phyloP scores from a whole-genome alignment of 2,797 vertebrate species.

The Gastrophryne carolinensis region DNA sequence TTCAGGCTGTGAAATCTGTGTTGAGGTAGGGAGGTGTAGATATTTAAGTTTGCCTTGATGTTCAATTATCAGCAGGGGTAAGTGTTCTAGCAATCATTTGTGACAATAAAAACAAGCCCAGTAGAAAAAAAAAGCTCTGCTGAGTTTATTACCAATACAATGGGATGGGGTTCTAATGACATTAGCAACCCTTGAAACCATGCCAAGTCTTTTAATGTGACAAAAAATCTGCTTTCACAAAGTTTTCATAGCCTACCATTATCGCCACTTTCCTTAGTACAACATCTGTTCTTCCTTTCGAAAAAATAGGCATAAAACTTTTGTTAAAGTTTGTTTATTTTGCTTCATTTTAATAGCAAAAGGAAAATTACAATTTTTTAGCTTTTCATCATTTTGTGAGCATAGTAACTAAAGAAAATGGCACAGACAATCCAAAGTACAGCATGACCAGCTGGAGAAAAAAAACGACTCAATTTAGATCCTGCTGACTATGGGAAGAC shows the following conservation, averaged over 20 bases:
- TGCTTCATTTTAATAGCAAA: not conserved
- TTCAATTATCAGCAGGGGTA: conserved; percentile 44
- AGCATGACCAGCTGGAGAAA: conserved; percentile 12
- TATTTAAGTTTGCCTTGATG: conserved; percentile 34
- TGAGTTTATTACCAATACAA: conserved; percentile 49
- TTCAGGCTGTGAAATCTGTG: conserved; percentile 47
- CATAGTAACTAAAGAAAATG: conserved; percentile 27
- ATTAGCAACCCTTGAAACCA: conserved; percentile 40
- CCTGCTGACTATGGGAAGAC: conserved; percentile 25
- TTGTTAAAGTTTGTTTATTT: conserved; percentile 41
- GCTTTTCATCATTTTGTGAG: conserved; percentile 32
- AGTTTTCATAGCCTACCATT: conserved; percentile 49
- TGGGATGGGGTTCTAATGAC: conserved; percentile 35
- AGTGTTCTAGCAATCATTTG: conserved; percentile 34
- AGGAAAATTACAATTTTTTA: conserved; percentile 13
- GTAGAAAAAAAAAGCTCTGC: conserved; percentile 9
- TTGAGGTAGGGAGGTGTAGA: conserved; percentile 40
- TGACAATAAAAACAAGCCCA: conserved; percentile 36
- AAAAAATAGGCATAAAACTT: conserved; percentile 39
- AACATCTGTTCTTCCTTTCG: conserved; percentile 37
- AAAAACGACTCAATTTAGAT: conserved; percentile 23
- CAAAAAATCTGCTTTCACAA: conserved; percentile 43
- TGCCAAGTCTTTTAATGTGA: conserved; percentile 50
- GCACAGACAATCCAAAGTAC: conserved; percentile 11
- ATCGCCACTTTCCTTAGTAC: conserved; percentile 43